Percentiles rank a stretch among this genome's conserved stretches.
Conservation (phyloP, 2,797 vertebrate genomes). For the Spinibarbus caldwelli region DNA sequence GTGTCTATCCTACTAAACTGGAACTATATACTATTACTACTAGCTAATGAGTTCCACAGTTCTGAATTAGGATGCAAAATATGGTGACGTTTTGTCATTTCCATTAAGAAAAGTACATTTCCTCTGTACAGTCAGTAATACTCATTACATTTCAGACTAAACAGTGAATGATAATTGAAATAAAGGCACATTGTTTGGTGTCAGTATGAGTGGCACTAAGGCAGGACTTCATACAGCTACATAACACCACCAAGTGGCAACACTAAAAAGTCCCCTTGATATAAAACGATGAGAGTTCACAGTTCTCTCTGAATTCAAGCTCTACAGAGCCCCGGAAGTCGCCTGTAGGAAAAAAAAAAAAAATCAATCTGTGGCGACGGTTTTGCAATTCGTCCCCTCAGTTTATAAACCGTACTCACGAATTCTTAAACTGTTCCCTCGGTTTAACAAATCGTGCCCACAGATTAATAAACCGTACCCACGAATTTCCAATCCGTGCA, state of each 20-base stretch:
- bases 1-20: neutral
- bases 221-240: conserved; percentile 2
- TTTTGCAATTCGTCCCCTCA: too few species aligned
- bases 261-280: neutral
- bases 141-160: neutral
- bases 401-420: too few species aligned
- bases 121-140: neutral
- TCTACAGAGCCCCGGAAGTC: too few species aligned
- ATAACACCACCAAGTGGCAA: conserved; percentile 53
- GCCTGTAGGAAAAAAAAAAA: too few species aligned
- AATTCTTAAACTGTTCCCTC: too few species aligned
- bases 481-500: too few species aligned
- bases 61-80: neutral
- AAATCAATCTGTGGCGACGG: too few species aligned
- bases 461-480: too few species aligned
- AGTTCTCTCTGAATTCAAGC: neutral
- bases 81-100: neutral
- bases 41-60: neutral
- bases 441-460: too few species aligned
- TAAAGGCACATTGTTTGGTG: neutral
- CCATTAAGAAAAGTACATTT: neutral
- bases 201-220: neutral
- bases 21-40: neutral
- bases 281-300: neutral
- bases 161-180: neutral